phyloP scores from a whole-genome alignment of 2,888 invertebrate genomes.

The Griposia aprilina region DNA sequence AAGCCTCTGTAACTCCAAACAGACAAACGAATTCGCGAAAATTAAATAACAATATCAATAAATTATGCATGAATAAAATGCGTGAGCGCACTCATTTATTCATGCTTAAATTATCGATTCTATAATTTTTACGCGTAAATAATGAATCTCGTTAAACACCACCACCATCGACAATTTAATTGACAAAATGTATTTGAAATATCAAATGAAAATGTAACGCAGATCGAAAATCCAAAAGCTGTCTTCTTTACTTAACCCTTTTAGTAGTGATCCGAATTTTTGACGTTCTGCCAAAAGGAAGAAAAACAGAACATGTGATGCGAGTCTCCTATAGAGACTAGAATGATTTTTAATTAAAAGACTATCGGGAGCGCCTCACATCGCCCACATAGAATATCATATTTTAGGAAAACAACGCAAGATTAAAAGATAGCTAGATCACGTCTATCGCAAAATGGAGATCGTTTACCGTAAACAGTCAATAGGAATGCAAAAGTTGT shows the following conservation, averaged over 20 bases:
- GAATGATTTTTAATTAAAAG: slow-evolving; percentile 63
- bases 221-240: slow-evolving; percentile 7
- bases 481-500: slow-evolving; percentile 18
- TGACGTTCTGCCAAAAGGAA: slow-evolving; percentile 53
- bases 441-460: slow-evolving; percentile 26
- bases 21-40: slow-evolving; percentile 24
- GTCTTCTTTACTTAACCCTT: slow-evolving; percentile 33
- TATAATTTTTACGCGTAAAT: slow-evolving; percentile 48
- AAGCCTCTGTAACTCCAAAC: slow-evolving; percentile 23
- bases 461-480: background rate
- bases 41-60: slow-evolving; percentile 36
- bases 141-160: slow-evolving; percentile 25
- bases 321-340: slow-evolving; percentile 34
- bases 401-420: slow-evolving; percentile 47
- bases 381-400: slow-evolving; percentile 34
- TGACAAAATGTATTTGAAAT: slow-evolving; percentile 34
- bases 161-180: slow-evolving; percentile 7
- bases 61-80: slow-evolving; percentile 55
- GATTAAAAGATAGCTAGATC: slow-evolving; percentile 45
- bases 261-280: slow-evolving; percentile 22
- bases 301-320: slow-evolving; percentile 42
- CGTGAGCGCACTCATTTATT: slow-evolving; percentile 50
- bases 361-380: slow-evolving; percentile 42
- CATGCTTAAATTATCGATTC: slow-evolving; percentile 34
- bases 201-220: slow-evolving; percentile 30